These are phyloP conservation scores for Poecile atricapillus DNA, from an alignment of 2,113 vertebrate genomes.

Conservation along the genomic window DNA sequence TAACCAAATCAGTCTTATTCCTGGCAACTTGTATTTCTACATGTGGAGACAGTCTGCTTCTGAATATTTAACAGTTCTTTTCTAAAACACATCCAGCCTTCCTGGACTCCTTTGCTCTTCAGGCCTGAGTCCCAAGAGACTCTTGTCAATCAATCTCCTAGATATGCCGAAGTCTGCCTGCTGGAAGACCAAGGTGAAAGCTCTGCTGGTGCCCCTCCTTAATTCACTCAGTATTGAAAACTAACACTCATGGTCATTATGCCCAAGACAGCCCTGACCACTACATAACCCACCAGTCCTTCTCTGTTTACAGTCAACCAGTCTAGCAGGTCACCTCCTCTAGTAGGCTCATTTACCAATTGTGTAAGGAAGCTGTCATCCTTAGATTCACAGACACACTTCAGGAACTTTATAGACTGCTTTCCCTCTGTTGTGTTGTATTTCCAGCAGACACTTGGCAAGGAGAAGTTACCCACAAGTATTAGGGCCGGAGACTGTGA, in stretches of 20 bases:
- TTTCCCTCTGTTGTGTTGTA: background rate
- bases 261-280: background rate
- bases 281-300: background rate
- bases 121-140: background rate
- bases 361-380: background rate
- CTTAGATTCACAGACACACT: background rate
- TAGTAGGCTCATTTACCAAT: background rate
- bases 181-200: background rate
- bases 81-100: background rate
- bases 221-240: background rate
- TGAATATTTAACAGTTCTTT: background rate
- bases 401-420: background rate
- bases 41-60: background rate
- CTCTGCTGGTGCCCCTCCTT: background rate
- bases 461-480: background rate
- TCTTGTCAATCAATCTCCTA: background rate
- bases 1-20: background rate
- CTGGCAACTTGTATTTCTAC: background rate
- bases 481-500: background rate
- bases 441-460: background rate
- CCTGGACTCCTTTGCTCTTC: background rate
- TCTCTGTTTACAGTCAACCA: background rate
- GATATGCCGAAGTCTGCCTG: background rate
- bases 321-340: background rate
- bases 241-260: background rate